Evolutionary conservation across 2,888 invertebrate species (phyloP).

Genomic region (Lasioglossum morio): DNA sequence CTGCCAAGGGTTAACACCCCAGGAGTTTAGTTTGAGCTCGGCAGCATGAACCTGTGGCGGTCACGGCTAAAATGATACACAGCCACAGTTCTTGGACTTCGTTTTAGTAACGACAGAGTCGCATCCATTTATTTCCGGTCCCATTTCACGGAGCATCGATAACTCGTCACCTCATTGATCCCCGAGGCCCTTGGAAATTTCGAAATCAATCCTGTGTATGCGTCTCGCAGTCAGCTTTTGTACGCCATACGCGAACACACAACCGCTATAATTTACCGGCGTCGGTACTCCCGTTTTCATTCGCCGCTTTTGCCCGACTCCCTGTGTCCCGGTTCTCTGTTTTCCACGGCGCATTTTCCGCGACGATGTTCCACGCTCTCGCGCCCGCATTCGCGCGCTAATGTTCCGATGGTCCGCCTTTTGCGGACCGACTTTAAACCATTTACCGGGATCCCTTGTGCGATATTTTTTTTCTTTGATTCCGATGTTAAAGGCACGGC

Average conservation of each 20-base stretch:
- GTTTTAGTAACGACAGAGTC: background rate
- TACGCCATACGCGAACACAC: conserved; percentile 19
- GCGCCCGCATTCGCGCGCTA: conserved; percentile 7
- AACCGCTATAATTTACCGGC: conserved; percentile 55
- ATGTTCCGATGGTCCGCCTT: conserved; percentile 43
- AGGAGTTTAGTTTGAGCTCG: background rate
- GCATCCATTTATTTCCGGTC: conserved; percentile 30
- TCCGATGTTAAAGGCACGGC: conserved; percentile 40
- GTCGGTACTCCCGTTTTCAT: conserved; percentile 68
- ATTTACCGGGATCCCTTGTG: conserved; percentile 54
- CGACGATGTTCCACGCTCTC: conserved; percentile 19
- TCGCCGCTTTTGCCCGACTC: conserved; percentile 52
- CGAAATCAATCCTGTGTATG: conserved; percentile 17
- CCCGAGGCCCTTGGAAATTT: conserved; percentile 28
- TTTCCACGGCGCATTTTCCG: conserved; percentile 27
- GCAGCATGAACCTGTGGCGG: background rate
- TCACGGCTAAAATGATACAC: background rate
- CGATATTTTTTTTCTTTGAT: conserved; percentile 54
- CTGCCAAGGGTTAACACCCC: background rate
- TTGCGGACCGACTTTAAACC: conserved; percentile 47
- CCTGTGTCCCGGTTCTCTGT: conserved; percentile 26
- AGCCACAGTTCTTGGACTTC: background rate
- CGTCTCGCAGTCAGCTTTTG: conserved; percentile 13
- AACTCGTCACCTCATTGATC: conserved; percentile 20
- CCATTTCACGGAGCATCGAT: conserved; percentile 13